phyloP scores from a whole-genome alignment of 2,113 vertebrate genomes.

The Vanacampus margaritifer region DNA sequence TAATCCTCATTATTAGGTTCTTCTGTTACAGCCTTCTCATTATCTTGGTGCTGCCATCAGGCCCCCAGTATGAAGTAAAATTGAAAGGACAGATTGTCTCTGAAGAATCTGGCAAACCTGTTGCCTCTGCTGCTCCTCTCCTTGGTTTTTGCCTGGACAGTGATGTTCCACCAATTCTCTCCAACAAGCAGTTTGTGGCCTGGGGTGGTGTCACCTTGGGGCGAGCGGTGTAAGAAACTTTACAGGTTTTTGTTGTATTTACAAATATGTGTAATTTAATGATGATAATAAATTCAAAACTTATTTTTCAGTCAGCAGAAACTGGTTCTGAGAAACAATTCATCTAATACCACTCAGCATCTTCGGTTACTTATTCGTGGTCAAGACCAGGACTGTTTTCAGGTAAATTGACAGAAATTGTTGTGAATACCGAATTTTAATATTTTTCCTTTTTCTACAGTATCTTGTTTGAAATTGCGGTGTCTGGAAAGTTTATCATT shows the following conservation, averaged over 20 bases:
- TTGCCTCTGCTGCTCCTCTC: slow-evolving; percentile 28
- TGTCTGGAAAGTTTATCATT: no score
- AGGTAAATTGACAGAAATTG: slow-evolving; percentile 68
- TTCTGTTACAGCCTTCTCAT: slow-evolving; percentile 77
- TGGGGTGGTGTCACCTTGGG: slow-evolving; percentile 91
- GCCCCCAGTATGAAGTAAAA: slow-evolving; percentile 91
- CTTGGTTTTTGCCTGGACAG: slow-evolving; percentile 27
- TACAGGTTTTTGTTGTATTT: slow-evolving; percentile 30
- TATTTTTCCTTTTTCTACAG: no score
- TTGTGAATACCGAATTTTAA: not conserved
- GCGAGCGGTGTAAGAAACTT: slow-evolving; percentile 83
- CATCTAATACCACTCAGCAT: slow-evolving; percentile 74
- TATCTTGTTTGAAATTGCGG: no score
- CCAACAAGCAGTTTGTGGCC: slow-evolving; percentile 89
- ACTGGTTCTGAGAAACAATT: slow-evolving; percentile 87
- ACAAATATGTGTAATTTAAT: not conserved
- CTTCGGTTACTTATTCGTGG: slow-evolving; percentile 88
- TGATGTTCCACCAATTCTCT: slow-evolving; percentile 84
- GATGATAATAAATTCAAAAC: not conserved
- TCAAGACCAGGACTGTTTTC: slow-evolving; percentile 95
- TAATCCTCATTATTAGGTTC: not conserved
- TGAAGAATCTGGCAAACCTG: slow-evolving; percentile 41
- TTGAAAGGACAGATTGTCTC: slow-evolving; percentile 77
- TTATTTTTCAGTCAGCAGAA: slow-evolving; percentile 81
- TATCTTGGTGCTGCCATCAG: slow-evolving; percentile 87